Base-by-base conservation (phyloP, 2,888 invertebrate species). In the Chrysina gloriosa region DNA sequence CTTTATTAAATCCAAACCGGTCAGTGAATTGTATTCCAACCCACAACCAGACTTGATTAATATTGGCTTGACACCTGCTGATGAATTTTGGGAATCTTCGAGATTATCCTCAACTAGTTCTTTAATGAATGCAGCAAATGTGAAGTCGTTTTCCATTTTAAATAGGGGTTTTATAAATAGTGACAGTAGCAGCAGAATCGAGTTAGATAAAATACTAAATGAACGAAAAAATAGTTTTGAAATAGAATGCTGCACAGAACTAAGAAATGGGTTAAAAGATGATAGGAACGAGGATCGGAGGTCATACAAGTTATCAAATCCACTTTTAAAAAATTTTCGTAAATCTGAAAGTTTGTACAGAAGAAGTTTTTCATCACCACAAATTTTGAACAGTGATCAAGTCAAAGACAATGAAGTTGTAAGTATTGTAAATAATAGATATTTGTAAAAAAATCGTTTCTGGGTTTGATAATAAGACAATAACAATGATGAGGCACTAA, bases 41-140 rank as follows among this genome's bases (percentile, higher is more conserved):
- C 64, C 61, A 3, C 71, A 69, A 48, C 74, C 74, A 5, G 68
- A 66, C 19, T 71, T 70, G 64, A 45, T 69, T 5, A 63, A 65
- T 16, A 27, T 65, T 25, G 48, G 45, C n/a, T 70, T 71, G 27
- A 19, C 27, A 14, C 25, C 21, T 16, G 71, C 69, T 45, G 25
- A 21, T 7, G 27, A 61, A 34, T 36, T 50, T 23, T n/a, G n/a
- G n/a, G n/a, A n/a, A n/a, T n/a, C n/a, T n/a, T n/a, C n/a, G n/a
- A n/a, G n/a, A n/a, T n/a, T n/a, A n/a, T n/a, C n/a, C n/a, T n/a
- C n/a, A n/a, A n/a, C n/a, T n/a, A n/a, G n/a, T n/a, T n/a, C n/a
- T n/a, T n/a, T n/a, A n/a, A n/a, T n/a, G n/a, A n/a, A n/a, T n/a
- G n/a, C n/a, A n/a, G n/a, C n/a, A n/a, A n/a, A n/a, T n/a, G n/a